Conservation (phyloP, 2,113 vertebrate species). For the Sclerurus mexicanus region DNA sequence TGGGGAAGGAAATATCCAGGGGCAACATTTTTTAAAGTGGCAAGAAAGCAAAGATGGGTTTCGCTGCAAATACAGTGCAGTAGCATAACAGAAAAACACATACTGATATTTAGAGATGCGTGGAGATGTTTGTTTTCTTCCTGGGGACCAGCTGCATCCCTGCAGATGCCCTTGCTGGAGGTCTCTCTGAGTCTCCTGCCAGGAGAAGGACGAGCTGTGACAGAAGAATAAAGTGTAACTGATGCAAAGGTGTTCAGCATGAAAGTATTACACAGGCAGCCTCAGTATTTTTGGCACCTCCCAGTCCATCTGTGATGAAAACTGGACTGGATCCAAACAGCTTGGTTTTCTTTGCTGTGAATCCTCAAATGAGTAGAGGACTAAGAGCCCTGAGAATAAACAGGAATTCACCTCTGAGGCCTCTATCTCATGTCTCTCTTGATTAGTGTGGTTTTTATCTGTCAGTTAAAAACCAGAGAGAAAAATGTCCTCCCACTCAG, state of each 20-base stretch:
- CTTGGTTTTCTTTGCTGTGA: neutral
- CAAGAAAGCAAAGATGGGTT: neutral
- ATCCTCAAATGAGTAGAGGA: neutral
- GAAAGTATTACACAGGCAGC: neutral
- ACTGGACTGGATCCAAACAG: neutral
- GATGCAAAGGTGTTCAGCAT: neutral
- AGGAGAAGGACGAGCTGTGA: neutral
- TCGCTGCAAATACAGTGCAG: neutral
- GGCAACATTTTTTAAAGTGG: neutral
- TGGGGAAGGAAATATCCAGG: neutral
- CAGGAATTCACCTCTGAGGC: neutral
- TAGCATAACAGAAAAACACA: neutral
- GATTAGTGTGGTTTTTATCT: conserved; percentile 13
- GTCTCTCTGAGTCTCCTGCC: neutral
- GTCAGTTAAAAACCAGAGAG: neutral
- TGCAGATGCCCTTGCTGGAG: neutral
- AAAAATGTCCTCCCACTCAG: conserved; percentile 54
- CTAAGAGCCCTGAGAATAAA: neutral
- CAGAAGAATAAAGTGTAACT: neutral
- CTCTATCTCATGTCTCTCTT: neutral
- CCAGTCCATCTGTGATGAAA: neutral
- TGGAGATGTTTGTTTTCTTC: neutral
- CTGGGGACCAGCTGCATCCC: neutral
- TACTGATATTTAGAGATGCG: neutral
- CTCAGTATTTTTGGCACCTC: neutral